Evolutionary conservation across 2,888 invertebrate species (phyloP), one percentile per base, ranked within the genome.

Genomic region (Ditula angustiorana): DNA sequence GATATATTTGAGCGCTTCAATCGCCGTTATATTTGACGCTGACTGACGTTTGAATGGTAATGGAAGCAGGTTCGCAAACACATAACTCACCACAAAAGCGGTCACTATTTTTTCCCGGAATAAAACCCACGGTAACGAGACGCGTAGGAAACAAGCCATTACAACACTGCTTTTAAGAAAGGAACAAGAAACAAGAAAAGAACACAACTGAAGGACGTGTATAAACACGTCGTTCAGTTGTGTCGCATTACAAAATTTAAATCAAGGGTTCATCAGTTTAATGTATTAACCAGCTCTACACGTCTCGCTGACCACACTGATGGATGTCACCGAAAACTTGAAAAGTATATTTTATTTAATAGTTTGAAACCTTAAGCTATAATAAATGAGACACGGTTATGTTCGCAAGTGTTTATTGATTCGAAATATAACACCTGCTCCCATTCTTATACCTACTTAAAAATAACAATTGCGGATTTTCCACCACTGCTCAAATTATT

Each of bases 51-150:
- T 23, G 35, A 2, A 10, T 23, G 23, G 67, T 68, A 80, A 88
- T 88, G 90, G 90, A 90, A 90, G 90, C 90, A 90, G 90, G 90
- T 86, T 76, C 70, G 67, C 71, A 74, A 66, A 70, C 30, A 65
- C 50, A 5, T 21, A n/a, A 35, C 44, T 11, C 19, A 37, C 35
- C 47, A 23, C n/a, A 52, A 7, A 19, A 49, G 19, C 19, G 28
- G 11, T 4, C 13, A 8, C 10, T 23, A 16, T 5, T 8, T 33
- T 49, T 7, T 41, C 16, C 5, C 11, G 5, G 8, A 35, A 35
- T 21, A 1, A 23, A 1, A 5, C 10, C 16, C 4, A 16, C 10
- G 21, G 10, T 19, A 44, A 23, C 19, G n/a, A 23, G 10, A 46
- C 10, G 46, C 5, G n/a, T n/a, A n/a, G n/a, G n/a, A n/a, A n/a